Evolutionary conservation across 2,888 invertebrate genomes (phyloP).

Genomic region (Lycophotia porphyrea): DNA sequence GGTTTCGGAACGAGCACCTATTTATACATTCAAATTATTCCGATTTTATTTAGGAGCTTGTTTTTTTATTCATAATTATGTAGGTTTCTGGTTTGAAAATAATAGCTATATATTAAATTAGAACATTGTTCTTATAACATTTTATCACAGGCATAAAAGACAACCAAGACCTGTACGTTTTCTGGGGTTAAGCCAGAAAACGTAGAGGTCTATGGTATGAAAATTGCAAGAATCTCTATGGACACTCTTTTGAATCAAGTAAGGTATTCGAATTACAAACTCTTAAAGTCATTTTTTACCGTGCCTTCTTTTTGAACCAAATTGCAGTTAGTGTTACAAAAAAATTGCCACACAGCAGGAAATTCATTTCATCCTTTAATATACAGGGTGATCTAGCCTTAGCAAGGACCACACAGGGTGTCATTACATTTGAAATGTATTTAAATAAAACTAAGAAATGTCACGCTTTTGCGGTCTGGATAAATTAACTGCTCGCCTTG

Average conservation of each 20-base stretch:
- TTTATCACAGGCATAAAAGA: neutral
- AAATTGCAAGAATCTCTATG: neutral
- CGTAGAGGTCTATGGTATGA: neutral
- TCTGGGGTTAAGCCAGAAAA: too few relatives aligned
- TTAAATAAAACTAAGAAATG: constrained; percentile 51
- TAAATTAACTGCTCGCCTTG: constrained; percentile 32
- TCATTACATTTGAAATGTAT: constrained; percentile 55
- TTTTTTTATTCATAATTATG: constrained; percentile 40
- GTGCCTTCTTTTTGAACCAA: neutral
- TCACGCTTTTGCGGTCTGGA: constrained; percentile 44
- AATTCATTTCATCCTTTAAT: neutral
- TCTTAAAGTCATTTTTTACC: neutral
- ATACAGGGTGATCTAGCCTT: constrained; percentile 25
- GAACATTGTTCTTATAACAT: neutral
- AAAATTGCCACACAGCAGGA: neutral
- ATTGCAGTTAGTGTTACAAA: neutral
- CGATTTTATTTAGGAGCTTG: constrained; percentile 42
- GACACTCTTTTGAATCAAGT: neutral
- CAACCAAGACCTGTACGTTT: too few relatives aligned
- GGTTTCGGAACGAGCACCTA: constrained; percentile 42
- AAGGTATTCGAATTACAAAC: neutral
- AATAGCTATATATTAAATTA: neutral
- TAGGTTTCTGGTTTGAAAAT: constrained; percentile 29
- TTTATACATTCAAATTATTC: constrained; percentile 58
- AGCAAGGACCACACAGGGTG: constrained; percentile 45